phyloP scores from a whole-genome alignment of 2,888 invertebrate species.

The Pristionchus japonicus region DNA sequence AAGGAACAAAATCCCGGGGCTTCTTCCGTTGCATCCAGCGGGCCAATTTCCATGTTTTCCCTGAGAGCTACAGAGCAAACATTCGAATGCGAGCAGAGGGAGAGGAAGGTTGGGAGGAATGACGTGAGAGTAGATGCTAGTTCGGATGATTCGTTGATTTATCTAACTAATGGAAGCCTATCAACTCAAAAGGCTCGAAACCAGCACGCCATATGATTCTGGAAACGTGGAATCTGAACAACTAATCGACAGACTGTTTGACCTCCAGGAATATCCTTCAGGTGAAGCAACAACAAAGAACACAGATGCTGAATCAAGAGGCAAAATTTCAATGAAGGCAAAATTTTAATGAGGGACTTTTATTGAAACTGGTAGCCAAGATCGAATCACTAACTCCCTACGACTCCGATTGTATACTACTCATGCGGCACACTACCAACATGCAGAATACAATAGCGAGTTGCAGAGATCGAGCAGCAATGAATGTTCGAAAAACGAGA shows the following conservation, averaged over 20 bases:
- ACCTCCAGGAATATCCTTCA: too few relatives aligned
- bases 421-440: not conserved
- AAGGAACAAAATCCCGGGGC: not conserved
- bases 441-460: not conserved
- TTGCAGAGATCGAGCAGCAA: not conserved
- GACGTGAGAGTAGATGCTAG: not conserved
- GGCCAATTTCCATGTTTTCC: not conserved
- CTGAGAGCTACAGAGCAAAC: not conserved
- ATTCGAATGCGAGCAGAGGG: not conserved
- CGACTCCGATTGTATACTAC: not conserved
- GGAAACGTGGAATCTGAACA: not conserved
- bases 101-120: not conserved
- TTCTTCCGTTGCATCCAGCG: not conserved
- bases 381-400: not conserved
- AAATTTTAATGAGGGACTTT: too few relatives aligned
- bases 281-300: too few relatives aligned
- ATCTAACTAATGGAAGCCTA: not conserved
- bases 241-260: too few relatives aligned
- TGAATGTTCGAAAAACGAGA: not conserved
- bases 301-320: too few relatives aligned
- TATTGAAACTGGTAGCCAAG: too few relatives aligned
- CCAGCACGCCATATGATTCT: not conserved
- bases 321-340: too few relatives aligned
- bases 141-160: not conserved
- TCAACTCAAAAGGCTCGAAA: not conserved